These are phyloP conservation scores for Caenorhabditis zanzibari DNA, from an alignment of 2,888 invertebrate genomes.

Conservation along the genomic window DNA sequence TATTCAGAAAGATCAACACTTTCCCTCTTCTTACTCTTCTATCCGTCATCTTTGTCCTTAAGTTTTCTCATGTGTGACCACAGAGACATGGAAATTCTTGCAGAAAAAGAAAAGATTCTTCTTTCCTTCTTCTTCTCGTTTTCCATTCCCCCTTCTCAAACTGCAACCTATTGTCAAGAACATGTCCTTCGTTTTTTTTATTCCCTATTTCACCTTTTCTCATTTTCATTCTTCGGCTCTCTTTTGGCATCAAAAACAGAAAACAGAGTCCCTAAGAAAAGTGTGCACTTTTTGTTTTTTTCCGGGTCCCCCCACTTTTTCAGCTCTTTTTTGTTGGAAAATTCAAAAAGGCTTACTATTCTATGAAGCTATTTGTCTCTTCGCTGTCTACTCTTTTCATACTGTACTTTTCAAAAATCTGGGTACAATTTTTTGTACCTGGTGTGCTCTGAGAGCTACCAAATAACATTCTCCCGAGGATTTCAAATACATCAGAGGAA, in stretches of 20 bases:
- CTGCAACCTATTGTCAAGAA: conserved; percentile 50
- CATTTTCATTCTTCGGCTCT: background rate
- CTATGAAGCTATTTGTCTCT: conserved; percentile 6
- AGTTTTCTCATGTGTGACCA: conserved; percentile 42
- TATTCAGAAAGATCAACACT: conserved; percentile 38
- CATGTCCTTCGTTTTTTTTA: conserved; percentile 36
- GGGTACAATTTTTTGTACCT: too few relatives aligned
- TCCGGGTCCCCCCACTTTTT: conserved; percentile 9
- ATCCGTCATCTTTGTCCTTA: conserved; percentile 39
- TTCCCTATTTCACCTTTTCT: conserved; percentile 13
- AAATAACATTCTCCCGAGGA: too few relatives aligned
- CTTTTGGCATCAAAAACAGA: conserved; percentile 18
- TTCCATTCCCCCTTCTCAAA: background rate
- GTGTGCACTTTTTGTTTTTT: conserved; percentile 53
- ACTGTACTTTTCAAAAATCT: too few relatives aligned
- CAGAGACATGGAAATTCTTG: conserved; percentile 18
- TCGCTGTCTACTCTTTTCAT: too few relatives aligned
- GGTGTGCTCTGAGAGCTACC: too few relatives aligned
- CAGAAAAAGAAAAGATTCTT: conserved; percentile 10
- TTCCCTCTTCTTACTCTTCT: background rate
- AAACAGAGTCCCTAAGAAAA: background rate
- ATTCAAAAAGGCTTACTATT: background rate
- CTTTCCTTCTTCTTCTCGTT: conserved; percentile 13
- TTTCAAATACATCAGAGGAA: too few relatives aligned
- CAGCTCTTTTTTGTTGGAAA: conserved; percentile 10